Conservation (phyloP, 2,797 vertebrate species). For the Fratercula arctica region DNA sequence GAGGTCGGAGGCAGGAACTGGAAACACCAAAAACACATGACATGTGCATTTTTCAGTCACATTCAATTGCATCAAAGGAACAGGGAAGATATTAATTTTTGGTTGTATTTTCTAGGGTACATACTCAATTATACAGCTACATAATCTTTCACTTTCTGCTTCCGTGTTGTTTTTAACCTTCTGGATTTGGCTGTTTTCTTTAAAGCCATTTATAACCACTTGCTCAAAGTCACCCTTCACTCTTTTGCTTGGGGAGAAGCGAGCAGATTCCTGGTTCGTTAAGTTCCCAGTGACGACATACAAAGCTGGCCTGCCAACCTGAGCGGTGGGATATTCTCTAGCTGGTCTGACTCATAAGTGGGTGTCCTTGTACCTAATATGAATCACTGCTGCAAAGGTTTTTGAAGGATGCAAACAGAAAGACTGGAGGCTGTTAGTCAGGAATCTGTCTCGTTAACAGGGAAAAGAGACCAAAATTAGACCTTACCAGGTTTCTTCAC, state of each 20-base stretch:
- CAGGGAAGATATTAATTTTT: background rate
- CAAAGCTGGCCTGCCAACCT: background rate
- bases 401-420: constrained; percentile 32
- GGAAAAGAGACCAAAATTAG: constrained; percentile 49
- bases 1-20: background rate
- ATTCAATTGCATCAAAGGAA: background rate
- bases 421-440: constrained; percentile 41
- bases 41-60: background rate
- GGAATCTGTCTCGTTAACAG: constrained; percentile 22
- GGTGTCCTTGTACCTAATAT: constrained; percentile 15
- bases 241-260: background rate
- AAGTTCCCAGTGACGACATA: background rate
- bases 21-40: background rate
- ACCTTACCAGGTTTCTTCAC: background rate
- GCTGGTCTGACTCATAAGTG: constrained; percentile 28
- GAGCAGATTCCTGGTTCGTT: background rate
- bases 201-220: background rate
- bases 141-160: background rate
- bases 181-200: background rate
- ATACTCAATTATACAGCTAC: background rate
- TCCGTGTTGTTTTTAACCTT: background rate
- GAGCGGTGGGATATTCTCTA: background rate
- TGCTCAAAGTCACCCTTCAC: background rate
- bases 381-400: constrained; percentile 38
- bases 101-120: background rate